Evolutionary conservation across 2,797 vertebrate species (phyloP), one percentile per base, ranked within the genome.

Genomic region (Sebastiscus albofasciatus): DNA sequence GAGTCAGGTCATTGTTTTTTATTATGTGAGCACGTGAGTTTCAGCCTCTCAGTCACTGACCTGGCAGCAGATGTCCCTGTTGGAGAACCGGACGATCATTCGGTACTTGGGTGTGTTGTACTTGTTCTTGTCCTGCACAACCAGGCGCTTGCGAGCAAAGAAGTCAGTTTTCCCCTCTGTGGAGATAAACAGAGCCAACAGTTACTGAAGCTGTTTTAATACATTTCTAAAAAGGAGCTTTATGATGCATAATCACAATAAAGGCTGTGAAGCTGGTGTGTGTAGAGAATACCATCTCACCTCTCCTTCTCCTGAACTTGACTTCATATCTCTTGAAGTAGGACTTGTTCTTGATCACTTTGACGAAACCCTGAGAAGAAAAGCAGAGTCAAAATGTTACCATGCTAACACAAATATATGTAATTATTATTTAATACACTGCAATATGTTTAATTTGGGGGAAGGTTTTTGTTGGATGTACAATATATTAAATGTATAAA

Each of bases 241-340:
- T 0, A 20, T 1, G 26, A 6, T 8, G 26, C 24, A 42, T 12
- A 31, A 5, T 64, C 14, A 4, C n/a, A 3, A 14, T 13, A 3
- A 29, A 11, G 11, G 2, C 3, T 7, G 9, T 24, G 2, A 4
- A 8, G 6, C 5, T 6, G 12, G 12, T 24, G 22, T 29, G 2
- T 3, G 2, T 4, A 3, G 9, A 22, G 1, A 6, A n/a, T 1
- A 6, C 0, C 0, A 1, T 1, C 66, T 76, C 94, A 99, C 98
- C 98, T 98, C 98, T 96, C 88, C 98, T 95, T 89, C 99, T 97
- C 94, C 98, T 97, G 94, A 99, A 99, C 90, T 99, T 99, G 69
- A 99, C 98, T 91, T 99, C 96, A 90, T 99, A 99, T 87, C 99
- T 97, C 97, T 97, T 99, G 96, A 99, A 99, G 94, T 99, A 99